Conservation (phyloP, 2,113 vertebrate genomes). For the Jaculus jaculus region DNA sequence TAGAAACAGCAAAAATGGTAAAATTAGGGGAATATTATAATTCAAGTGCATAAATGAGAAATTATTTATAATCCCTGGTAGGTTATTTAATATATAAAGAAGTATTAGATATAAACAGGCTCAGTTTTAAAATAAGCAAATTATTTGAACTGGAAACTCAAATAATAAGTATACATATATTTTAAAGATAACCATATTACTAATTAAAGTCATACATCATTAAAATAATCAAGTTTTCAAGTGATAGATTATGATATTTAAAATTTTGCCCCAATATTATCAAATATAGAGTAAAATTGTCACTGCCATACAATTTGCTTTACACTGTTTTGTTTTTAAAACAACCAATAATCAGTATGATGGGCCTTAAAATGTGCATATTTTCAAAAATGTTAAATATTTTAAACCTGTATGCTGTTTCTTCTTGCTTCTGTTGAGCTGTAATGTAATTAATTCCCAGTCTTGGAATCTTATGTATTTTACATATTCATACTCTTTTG, state of each 20-base stretch:
- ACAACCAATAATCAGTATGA: neutral
- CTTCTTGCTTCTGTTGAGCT: neutral
- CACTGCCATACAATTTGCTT: neutral
- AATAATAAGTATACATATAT: neutral
- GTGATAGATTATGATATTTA: neutral
- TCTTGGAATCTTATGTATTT: neutral
- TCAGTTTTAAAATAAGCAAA: neutral
- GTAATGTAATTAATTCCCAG: neutral
- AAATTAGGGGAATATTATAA: neutral
- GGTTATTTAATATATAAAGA: neutral
- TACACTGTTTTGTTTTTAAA: no score
- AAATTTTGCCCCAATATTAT: neutral
- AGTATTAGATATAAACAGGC: neutral
- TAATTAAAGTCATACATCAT: neutral
- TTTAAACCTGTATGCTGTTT: neutral
- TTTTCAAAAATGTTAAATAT: neutral
- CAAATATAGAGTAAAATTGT: neutral
- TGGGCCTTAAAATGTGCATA: neutral
- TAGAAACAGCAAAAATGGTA: neutral
- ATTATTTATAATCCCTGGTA: neutral
- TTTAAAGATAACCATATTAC: neutral
- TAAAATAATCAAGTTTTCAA: neutral
- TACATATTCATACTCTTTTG: neutral
- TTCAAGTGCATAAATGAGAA: neutral
- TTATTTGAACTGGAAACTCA: neutral